Evolutionary conservation across 2,888 invertebrate genomes (phyloP).

Genomic region (Trichogramma dendrolimi): DNA sequence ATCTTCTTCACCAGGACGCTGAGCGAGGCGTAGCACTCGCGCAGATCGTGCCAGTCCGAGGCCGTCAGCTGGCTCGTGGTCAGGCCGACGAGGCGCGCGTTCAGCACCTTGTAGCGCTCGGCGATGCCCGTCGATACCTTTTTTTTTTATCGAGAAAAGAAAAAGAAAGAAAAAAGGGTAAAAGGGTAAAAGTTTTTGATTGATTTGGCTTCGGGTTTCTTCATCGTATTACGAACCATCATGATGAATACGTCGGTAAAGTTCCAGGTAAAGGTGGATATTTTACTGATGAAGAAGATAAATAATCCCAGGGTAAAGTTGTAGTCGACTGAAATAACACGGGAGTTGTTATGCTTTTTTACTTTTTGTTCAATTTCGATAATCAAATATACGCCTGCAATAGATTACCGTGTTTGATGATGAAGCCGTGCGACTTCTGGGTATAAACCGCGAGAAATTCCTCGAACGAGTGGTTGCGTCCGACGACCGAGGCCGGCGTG

Average conservation of each 20-base stretch:
- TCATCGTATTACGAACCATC: conserved; percentile 57
- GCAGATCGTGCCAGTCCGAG: conserved; percentile 59
- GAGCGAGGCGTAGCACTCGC: conserved; percentile 64
- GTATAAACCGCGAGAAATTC: conserved; percentile 40
- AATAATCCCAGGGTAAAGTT: conserved; percentile 42
- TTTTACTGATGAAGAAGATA: conserved; percentile 54
- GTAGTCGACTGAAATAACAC: conserved; percentile 39
- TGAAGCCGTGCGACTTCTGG: conserved; percentile 43
- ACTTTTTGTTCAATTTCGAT: no score
- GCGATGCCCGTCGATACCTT: conserved; percentile 57
- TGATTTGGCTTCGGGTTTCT: background rate
- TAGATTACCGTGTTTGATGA: conserved; percentile 40
- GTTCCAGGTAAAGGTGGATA: conserved; percentile 69
- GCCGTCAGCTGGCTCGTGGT: conserved; percentile 47
- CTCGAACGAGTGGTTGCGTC: conserved; percentile 34
- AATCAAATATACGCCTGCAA: background rate
- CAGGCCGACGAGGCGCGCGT: conserved; percentile 51
- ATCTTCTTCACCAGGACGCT: conserved; percentile 59
- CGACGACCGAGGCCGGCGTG: conserved; percentile 31
- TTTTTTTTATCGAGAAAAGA: conserved; percentile 10
- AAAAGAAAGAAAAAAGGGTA: background rate
- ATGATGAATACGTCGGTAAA: conserved; percentile 71
- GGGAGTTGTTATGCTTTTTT: background rate
- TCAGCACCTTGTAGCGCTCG: conserved; percentile 62
- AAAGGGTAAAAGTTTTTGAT: background rate